Percentiles rank a stretch among this genome's conserved stretches.
Evolutionary conservation across 2,888 invertebrate genomes (phyloP).

Genomic region (Cerastis rubricosa): DNA sequence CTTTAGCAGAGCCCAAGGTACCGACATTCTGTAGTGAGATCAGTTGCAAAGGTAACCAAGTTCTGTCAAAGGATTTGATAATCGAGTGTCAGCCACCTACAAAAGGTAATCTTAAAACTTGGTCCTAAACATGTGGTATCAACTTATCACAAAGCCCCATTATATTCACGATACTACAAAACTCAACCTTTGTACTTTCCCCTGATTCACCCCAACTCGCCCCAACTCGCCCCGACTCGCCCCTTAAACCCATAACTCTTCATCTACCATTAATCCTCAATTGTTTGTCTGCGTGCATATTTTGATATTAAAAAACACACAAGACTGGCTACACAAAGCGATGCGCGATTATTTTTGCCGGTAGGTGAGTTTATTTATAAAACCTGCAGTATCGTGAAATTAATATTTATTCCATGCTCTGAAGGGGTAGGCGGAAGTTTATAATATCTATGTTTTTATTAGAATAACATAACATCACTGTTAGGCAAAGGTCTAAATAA

Average conservation of each 20-base stretch:
- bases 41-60: no score
- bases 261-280: constrained; percentile 63
- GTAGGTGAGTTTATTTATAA: constrained; percentile 4
- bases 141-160: constrained; percentile 17
- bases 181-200: constrained; percentile 20
- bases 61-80: neutral
- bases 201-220: constrained; percentile 2
- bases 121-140: neutral
- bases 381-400: constrained; percentile 19
- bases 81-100: neutral
- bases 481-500: neutral
- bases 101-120: neutral
- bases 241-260: constrained; percentile 52
- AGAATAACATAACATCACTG: neutral
- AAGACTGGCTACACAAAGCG: constrained; percentile 31
- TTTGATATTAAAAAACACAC: constrained; percentile 56
- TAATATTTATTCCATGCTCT: neutral
- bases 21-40: no score
- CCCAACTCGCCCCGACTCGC: constrained; percentile 8
- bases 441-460: neutral
- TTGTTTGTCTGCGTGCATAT: constrained; percentile 64
- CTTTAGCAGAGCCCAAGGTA: no score
- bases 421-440: no score
- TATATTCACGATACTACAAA: constrained; percentile 24
- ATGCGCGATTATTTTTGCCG: constrained; percentile 26